phyloP scores from a whole-genome alignment of 2,797 vertebrate species.

The Tauraco hartlaubi region DNA sequence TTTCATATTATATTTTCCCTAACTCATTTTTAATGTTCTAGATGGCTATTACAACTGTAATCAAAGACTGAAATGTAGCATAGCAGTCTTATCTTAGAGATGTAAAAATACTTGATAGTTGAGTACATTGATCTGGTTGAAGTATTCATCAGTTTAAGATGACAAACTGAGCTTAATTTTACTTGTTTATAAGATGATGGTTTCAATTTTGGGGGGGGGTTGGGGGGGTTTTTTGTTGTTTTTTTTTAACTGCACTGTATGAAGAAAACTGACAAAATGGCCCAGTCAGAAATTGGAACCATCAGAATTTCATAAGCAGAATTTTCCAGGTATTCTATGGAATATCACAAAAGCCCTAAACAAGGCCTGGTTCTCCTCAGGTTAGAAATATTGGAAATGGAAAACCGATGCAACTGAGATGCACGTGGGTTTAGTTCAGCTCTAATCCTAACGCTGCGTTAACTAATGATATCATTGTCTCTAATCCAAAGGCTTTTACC shows the following conservation, averaged over 20 bases:
- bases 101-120: not conserved
- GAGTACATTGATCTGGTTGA: not conserved
- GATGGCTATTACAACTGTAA: not conserved
- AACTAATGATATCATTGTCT: not conserved
- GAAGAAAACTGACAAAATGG: not conserved
- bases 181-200: not conserved
- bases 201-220: too few species aligned
- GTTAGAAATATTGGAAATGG: not conserved
- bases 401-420: not conserved
- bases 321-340: not conserved
- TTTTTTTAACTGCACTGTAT: not conserved
- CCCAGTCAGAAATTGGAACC: not conserved
- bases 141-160: not conserved
- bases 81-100: not conserved
- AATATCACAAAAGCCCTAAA: not conserved
- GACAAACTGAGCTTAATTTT: not conserved
- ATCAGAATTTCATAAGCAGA: not conserved
- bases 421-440: not conserved
- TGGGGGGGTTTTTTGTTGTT: not conserved
- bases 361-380: not conserved
- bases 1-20: slow-evolving; percentile 29
- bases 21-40: slow-evolving; percentile 31
- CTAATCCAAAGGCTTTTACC: not conserved
- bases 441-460: not conserved
- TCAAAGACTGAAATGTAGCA: not conserved